A percentile compares a stretch with the other conserved stretches of the same genome.
phyloP scores from a whole-genome alignment of 2,113 vertebrate species.

The Poicephalus meyeri region DNA sequence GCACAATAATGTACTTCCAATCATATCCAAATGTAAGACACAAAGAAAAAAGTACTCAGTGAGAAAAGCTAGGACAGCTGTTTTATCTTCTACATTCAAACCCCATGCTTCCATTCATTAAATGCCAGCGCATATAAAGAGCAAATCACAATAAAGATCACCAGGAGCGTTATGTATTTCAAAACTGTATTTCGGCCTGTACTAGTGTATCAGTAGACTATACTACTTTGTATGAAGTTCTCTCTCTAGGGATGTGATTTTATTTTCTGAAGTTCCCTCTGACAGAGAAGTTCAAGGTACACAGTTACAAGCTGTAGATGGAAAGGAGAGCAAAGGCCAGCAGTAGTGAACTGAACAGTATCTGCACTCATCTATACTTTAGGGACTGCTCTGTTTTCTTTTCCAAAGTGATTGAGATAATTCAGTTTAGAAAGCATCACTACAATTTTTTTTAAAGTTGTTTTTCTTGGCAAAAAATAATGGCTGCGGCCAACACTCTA shows the following conservation, averaged over 20 bases:
- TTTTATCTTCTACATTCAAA: background rate
- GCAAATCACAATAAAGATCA: background rate
- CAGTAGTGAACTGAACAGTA: background rate
- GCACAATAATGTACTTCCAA: background rate
- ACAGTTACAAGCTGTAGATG: background rate
- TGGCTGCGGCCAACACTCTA: background rate
- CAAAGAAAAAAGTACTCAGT: background rate
- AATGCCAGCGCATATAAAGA: background rate
- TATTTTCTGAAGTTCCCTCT: background rate
- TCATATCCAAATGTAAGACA: background rate
- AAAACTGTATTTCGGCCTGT: background rate
- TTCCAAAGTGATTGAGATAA: background rate
- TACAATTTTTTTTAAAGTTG: background rate
- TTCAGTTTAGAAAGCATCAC: rapidly evolving
- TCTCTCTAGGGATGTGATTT: background rate
- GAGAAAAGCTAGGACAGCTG: background rate
- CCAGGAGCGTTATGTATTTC: background rate
- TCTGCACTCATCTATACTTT: background rate
- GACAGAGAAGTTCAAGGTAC: background rate
- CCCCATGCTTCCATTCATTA: background rate
- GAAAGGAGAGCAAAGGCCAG: background rate
- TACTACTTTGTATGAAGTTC: background rate
- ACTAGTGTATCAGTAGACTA: background rate
- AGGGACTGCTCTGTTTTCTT: background rate
- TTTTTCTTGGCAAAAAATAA: background rate